A percentile compares a stretch with the other conserved stretches of the same genome.
These are phyloP conservation scores for Clarias batrachus DNA, from an alignment of 2,113 vertebrate species.

Conservation along the genomic window DNA sequence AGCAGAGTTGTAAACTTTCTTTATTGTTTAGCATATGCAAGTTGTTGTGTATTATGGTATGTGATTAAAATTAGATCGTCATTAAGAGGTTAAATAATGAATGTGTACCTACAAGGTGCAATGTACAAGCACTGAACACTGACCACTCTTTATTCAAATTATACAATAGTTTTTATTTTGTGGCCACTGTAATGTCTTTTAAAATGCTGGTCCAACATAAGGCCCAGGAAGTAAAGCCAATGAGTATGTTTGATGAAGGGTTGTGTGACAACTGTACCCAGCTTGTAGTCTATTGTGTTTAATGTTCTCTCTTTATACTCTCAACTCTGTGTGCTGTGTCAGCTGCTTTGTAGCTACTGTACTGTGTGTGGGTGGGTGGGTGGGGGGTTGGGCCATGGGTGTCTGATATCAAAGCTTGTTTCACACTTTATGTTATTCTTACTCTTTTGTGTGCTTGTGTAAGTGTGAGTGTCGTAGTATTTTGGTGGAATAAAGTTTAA, in stretches of 20 bases:
- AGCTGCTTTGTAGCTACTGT: constrained; percentile 33
- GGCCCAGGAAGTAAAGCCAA: constrained; percentile 57
- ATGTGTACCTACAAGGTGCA: background rate
- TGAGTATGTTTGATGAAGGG: constrained; percentile 54
- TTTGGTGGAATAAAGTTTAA: no score
- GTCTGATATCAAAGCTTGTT: background rate
- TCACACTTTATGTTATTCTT: background rate
- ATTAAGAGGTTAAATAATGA: background rate
- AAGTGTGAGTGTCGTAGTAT: background rate
- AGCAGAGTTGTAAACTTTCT: background rate
- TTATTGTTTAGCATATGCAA: background rate
- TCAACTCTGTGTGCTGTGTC: constrained; percentile 36
- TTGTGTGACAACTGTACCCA: constrained; percentile 50
- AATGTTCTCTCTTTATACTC: constrained; percentile 33
- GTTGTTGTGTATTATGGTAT: background rate
- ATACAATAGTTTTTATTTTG: constrained; percentile 4
- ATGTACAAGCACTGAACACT: background rate
- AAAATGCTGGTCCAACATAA: constrained; percentile 37
- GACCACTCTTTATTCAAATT: background rate
- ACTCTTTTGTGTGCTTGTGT: background rate
- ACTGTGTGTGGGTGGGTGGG: background rate
- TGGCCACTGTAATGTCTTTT: constrained; percentile 21
- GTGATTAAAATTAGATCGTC: background rate
- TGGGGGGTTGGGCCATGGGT: background rate
- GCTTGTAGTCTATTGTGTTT: constrained; percentile 53